phyloP scores from a whole-genome alignment of 2,113 vertebrate genomes.

The Melanerpes formicivorus region DNA sequence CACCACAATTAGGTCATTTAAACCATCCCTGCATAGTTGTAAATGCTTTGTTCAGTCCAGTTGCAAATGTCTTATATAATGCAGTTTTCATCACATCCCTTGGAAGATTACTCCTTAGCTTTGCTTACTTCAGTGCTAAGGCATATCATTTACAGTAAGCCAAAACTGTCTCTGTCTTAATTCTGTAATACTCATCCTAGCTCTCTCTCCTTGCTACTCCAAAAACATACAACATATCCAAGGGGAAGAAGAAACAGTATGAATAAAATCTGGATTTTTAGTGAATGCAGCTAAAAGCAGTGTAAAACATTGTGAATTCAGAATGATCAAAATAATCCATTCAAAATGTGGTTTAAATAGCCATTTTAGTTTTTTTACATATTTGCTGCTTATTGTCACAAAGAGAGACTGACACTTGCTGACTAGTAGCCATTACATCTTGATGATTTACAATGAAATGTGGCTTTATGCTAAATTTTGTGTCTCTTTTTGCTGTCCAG shows the following conservation, averaged over 20 bases:
- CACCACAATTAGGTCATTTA: neutral
- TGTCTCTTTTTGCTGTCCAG: neutral
- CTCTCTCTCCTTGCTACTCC: neutral
- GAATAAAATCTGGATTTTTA: slow-evolving; percentile 4
- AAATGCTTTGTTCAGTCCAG: slow-evolving; percentile 10
- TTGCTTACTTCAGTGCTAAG: slow-evolving; percentile 9
- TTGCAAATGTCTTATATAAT: slow-evolving; percentile 33
- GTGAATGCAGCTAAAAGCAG: slow-evolving; percentile 1
- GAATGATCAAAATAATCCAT: neutral
- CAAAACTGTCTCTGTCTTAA: slow-evolving; percentile 6
- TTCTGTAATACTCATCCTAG: neutral
- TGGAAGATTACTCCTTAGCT: slow-evolving; percentile 4
- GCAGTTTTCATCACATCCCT: slow-evolving; percentile 9
- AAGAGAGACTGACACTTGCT: neutral
- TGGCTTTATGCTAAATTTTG: neutral
- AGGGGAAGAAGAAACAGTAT: neutral
- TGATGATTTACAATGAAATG: neutral
- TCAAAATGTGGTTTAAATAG: neutral
- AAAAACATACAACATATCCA: neutral
- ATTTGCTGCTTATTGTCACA: neutral
- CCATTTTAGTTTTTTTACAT: neutral
- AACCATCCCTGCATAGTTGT: neutral
- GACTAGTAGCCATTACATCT: neutral
- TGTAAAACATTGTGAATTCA: neutral
- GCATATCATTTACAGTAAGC: neutral